Evolutionary conservation across 2,888 invertebrate species (phyloP).

Genomic region (Volucella bombylans): DNA sequence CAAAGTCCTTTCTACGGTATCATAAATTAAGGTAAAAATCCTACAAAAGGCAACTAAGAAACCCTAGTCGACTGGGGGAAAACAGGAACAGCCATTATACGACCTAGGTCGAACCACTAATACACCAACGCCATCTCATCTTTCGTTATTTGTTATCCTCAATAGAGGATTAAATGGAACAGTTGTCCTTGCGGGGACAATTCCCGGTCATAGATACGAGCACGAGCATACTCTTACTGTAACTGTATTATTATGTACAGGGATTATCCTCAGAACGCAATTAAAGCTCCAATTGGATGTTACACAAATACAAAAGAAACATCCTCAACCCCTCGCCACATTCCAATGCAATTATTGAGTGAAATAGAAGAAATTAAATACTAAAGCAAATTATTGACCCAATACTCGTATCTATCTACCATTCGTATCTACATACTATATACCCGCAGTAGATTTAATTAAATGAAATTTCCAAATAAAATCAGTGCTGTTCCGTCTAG

Average conservation of each 20-base stretch:
- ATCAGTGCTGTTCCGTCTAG: conserved; percentile 14
- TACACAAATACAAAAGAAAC: neutral
- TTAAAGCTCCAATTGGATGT: conserved; percentile 56
- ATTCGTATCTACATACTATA: too few species aligned
- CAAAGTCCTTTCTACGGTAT: conserved; percentile 59
- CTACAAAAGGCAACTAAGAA: conserved; percentile 54
- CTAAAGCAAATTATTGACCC: conserved; percentile 22
- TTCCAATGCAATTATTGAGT: conserved; percentile 35
- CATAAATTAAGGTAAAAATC: conserved; percentile 55
- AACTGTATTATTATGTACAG: neutral
- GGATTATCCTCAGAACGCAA: conserved; percentile 49
- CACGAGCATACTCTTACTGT: conserved; percentile 9
- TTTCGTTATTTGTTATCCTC: conserved; percentile 52
- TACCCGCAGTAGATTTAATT: conserved; percentile 67
- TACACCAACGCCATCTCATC: conserved; percentile 39
- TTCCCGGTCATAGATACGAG: neutral
- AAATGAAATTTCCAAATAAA: conserved; percentile 54
- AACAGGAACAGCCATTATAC: conserved; percentile 10
- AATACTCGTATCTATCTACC: neutral
- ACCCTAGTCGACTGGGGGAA: conserved; percentile 5
- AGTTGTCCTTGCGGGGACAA: conserved; percentile 48
- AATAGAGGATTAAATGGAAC: conserved; percentile 59
- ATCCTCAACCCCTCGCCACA: neutral
- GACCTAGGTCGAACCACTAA: conserved; percentile 13
- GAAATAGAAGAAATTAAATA: conserved; percentile 18